Base-by-base conservation (phyloP, 1,140 invertebrate species). In the Anoplophora glabripennis region DNA sequence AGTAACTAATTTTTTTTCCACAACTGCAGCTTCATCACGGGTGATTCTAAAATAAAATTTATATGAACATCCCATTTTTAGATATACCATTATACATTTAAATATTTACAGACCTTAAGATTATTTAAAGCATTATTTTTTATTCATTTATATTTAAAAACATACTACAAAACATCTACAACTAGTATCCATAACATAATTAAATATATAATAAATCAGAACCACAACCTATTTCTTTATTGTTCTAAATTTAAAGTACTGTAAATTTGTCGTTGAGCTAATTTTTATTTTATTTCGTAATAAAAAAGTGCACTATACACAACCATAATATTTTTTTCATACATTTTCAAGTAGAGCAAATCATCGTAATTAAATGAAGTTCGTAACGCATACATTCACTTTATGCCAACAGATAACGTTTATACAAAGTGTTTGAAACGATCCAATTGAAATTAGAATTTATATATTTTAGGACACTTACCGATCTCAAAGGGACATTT, bases 91-190 rank as follows among this genome's bases (percentile, higher is more conserved):
- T n/a, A 53, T 44, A 51, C 47, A 51, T 38, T 51, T 34, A 51
- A 60, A 41, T 66, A 66, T 66, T 44, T 66, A 66, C 65, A 66
- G 15, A 8, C 48, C 65, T 66, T 66, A 66, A 58, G 57, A 57
- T 57, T 66, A 66, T 48, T 66, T 63, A 66, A 66, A 63, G 64
- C 64, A 65, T 65, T 63, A 54, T 60, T 66, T 47, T 65, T 61
- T 57, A 63, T 53, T 65, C 14, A 49, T 61, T 57, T 63, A 53
- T 59, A 18, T 17, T 58, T 63, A 46, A 49, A 57, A 48, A 59
- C 46, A 42, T 48, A 42, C 51, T 63, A 59, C 21, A 53, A 54
- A 54, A 59, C 53, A 59, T 62, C 54, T 56, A 52, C 10, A 17
- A 35, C 48, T 52, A 44, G 40, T 11, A 18, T 17, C 42, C 42